These are phyloP conservation scores for Brachionus calyciflorus DNA, from an alignment of 1,140 invertebrate genomes.

Conservation along the genomic window DNA sequence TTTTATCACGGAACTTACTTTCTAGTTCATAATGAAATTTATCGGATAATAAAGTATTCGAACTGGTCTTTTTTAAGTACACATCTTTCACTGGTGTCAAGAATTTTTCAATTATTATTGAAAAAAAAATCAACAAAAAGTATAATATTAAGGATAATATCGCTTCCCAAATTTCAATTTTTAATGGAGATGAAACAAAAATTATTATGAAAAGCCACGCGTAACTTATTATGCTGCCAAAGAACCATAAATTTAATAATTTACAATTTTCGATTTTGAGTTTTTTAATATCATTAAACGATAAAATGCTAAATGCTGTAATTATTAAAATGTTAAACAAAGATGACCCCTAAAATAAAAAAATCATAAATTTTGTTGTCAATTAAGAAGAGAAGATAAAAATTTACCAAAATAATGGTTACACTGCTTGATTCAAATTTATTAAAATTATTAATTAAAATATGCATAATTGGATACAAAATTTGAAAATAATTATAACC, in stretches of 20 bases:
- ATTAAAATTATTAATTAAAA: neutral
- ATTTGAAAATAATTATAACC: slow-evolving; percentile 24
- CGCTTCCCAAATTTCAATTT: slow-evolving; percentile 22
- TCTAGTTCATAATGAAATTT: neutral
- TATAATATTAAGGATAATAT: neutral
- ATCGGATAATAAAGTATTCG: neutral
- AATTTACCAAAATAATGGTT: slow-evolving; percentile 4
- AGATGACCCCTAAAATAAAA: neutral
- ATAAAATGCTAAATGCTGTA: neutral
- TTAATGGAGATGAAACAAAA: neutral
- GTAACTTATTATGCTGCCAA: neutral
- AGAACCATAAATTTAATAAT: slow-evolving; percentile 3
- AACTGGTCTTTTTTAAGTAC: neutral
- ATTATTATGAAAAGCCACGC: neutral
- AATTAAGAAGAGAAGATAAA: no score
- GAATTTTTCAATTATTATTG: neutral
- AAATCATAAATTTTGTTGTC: neutral
- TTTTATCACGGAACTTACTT: neutral
- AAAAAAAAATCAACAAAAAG: neutral
- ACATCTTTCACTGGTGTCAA: neutral
- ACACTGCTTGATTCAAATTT: neutral
- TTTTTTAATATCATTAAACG: neutral
- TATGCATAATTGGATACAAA: neutral
- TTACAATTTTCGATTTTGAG: neutral
- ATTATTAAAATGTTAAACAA: neutral